Evolutionary conservation across 2,888 invertebrate species (phyloP).

Genomic region (Nysson spinosus): DNA sequence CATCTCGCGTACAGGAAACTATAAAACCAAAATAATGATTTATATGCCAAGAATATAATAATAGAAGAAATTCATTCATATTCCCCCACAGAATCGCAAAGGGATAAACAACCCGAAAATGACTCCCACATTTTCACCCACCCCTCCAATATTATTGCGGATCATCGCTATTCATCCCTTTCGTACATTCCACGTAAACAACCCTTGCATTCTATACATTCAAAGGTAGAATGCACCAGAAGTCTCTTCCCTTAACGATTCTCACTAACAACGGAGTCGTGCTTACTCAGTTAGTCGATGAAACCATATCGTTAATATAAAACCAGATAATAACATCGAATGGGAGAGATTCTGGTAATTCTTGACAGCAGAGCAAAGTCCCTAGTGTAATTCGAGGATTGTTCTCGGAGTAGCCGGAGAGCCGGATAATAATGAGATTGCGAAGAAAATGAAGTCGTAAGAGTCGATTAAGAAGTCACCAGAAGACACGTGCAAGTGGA

Average conservation of each 20-base stretch:
- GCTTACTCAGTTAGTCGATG: constrained; percentile 31
- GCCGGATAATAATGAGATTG: constrained; percentile 19
- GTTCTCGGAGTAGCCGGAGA: too few relatives aligned
- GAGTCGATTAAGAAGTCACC: constrained; percentile 52
- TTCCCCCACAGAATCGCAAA: too few relatives aligned
- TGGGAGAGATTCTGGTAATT: too few relatives aligned
- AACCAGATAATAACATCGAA: too few relatives aligned
- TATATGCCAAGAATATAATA: too few relatives aligned
- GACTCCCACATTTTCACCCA: background rate
- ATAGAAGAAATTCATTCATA: too few relatives aligned
- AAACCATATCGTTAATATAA: constrained; percentile 35
- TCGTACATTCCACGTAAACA: constrained; percentile 24
- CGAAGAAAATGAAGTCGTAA: constrained; percentile 36
- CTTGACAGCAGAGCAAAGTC: too few relatives aligned
- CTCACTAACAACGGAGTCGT: constrained; percentile 10
- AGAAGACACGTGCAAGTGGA: constrained; percentile 54
- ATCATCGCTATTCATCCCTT: background rate
- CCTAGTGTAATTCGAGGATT: too few relatives aligned
- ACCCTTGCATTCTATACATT: constrained; percentile 16
- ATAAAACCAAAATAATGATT: too few relatives aligned
- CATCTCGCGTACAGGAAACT: too few relatives aligned
- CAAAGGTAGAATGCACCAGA: constrained; percentile 4
- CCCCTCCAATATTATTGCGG: background rate
- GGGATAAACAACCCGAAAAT: background rate
- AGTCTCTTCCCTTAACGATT: constrained; percentile 22